These are phyloP conservation scores for Peromyscus maniculatus DNA, from an alignment of 2,113 vertebrate species.

Conservation along the genomic window DNA sequence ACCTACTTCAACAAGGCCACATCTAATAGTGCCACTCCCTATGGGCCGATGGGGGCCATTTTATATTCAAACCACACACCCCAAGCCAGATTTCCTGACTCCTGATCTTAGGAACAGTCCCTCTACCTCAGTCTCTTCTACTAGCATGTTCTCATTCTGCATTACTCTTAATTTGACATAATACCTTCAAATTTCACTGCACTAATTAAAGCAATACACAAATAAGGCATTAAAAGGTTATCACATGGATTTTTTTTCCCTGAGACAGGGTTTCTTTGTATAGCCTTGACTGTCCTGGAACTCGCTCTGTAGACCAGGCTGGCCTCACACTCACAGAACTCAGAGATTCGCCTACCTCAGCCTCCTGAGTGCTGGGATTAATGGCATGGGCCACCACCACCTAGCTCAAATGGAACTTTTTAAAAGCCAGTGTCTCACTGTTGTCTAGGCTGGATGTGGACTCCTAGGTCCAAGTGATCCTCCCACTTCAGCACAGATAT, in stretches of 20 bases:
- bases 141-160: not conserved
- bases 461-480: not conserved
- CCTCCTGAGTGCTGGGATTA: too few relatives aligned
- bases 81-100: not conserved
- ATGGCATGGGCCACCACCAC: too few relatives aligned
- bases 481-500: not conserved
- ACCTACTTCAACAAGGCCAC: too few relatives aligned
- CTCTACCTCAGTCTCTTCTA: not conserved
- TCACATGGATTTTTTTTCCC: not conserved
- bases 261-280: too few relatives aligned
- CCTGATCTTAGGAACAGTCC: not conserved
- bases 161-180: slow-evolving; percentile 35
- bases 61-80: not conserved
- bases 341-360: too few relatives aligned
- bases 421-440: not conserved
- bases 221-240: not conserved
- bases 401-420: not conserved
- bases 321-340: too few relatives aligned
- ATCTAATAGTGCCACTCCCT: too few relatives aligned
- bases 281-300: too few relatives aligned
- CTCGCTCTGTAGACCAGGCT: too few relatives aligned
- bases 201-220: slow-evolving; percentile 28
- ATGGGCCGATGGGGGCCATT: too few relatives aligned
- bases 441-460: not conserved
- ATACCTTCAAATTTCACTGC: not conserved